These are phyloP conservation scores for Erebia epiphron DNA, from an alignment of 2,888 invertebrate genomes.

Conservation along the genomic window DNA sequence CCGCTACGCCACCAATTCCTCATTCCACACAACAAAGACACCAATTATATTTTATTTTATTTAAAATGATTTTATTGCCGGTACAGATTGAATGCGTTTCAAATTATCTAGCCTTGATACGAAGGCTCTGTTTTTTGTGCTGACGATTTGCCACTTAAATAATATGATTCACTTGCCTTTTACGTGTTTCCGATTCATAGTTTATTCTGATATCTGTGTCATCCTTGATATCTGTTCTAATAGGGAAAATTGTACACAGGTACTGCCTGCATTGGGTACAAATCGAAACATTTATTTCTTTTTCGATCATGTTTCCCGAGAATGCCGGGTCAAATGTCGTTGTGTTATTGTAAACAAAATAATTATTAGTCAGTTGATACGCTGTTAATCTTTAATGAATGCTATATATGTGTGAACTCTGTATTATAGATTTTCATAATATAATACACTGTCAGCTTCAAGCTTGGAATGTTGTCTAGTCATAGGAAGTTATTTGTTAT, in stretches of 20 bases:
- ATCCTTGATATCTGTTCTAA: slow-evolving; percentile 15
- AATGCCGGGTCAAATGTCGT: slow-evolving; percentile 12
- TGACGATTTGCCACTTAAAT: slow-evolving; percentile 32
- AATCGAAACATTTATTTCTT: neutral
- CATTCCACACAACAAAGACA: too few species aligned
- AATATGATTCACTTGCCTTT: slow-evolving; percentile 40
- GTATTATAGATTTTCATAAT: neutral
- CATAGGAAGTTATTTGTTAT: too few species aligned
- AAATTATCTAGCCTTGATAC: slow-evolving; percentile 33
- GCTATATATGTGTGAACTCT: neutral
- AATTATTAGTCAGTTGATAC: slow-evolving; percentile 11
- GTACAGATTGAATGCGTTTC: slow-evolving; percentile 14
- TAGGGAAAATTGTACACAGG: neutral
- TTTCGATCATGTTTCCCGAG: slow-evolving; percentile 8
- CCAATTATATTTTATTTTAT: neutral
- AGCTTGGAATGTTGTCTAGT: neutral
- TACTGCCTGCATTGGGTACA: neutral
- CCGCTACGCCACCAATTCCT: too few species aligned
- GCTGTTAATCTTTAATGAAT: neutral
- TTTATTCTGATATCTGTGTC: neutral
- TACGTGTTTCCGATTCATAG: slow-evolving; percentile 34
- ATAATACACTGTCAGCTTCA: neutral
- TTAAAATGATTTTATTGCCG: neutral
- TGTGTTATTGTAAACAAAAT: slow-evolving; percentile 10
- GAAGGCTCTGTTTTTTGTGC: slow-evolving; percentile 36